A percentile compares a stretch with the other conserved stretches of the same genome.
Evolutionary conservation across 2,113 vertebrate species (phyloP).

Genomic region (Lepidothrix coronata): DNA sequence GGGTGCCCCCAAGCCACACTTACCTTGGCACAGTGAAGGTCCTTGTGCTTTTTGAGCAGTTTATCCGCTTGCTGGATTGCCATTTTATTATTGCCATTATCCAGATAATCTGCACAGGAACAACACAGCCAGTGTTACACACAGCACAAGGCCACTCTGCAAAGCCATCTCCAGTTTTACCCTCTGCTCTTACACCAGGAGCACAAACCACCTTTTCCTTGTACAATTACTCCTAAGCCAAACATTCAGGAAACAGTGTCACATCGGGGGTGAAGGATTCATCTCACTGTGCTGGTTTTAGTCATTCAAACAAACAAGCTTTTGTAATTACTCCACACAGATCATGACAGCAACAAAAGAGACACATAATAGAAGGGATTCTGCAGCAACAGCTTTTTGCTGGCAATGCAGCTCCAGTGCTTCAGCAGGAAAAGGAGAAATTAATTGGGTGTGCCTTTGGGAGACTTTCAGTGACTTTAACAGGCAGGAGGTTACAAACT

Average conservation of each 20-base stretch:
- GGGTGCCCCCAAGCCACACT: neutral
- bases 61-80: slow-evolving; percentile 99
- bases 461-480: neutral
- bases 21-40: slow-evolving; percentile 99
- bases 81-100: slow-evolving; percentile 99
- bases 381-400: slow-evolving; percentile 42
- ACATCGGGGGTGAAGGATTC: neutral
- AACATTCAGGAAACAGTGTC: neutral
- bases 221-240: neutral
- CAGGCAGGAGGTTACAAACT: neutral
- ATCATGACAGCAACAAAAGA: slow-evolving; percentile 48
- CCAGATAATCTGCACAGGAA: slow-evolving; percentile 88
- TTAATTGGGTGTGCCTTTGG: neutral
- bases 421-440: neutral
- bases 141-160: neutral
- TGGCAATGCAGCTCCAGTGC: neutral
- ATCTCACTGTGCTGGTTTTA: neutral
- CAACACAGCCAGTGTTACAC: neutral
- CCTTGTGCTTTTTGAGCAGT: slow-evolving; percentile 96
- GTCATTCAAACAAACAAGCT: slow-evolving; percentile 48
- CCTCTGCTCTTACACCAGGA: neutral
- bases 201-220: neutral
- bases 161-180: neutral
- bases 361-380: neutral
- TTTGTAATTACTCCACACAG: slow-evolving; percentile 36